Evolutionary conservation across 1,140 invertebrate species (phyloP).

Genomic region (Drosophila pachea): DNA sequence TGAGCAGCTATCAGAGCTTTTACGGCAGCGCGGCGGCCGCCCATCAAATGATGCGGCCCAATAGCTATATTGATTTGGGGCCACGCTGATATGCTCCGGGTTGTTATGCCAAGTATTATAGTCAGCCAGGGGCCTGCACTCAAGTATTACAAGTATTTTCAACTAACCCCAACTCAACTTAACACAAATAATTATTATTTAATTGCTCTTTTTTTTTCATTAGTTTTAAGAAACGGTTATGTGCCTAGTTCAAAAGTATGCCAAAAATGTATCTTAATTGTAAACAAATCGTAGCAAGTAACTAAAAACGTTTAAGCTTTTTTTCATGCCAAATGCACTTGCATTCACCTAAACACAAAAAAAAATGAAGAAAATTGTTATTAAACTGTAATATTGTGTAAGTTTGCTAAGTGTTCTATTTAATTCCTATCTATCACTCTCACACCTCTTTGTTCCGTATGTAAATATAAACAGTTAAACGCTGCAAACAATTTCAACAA

Average conservation of each 20-base stretch:
- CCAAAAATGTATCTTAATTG: conserved; percentile 28
- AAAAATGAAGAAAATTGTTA: conserved; percentile 22
- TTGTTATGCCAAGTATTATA: conserved; percentile 31
- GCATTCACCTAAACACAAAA: conserved; percentile 5
- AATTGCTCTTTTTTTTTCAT: conserved; percentile 37
- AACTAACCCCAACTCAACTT: conserved; percentile 22
- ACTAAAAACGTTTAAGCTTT: conserved; percentile 17
- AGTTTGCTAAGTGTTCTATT: conserved; percentile 14
- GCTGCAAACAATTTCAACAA: conserved; percentile 34
- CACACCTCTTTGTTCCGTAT: conserved; percentile 4
- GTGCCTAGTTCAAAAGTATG: conserved; percentile 43
- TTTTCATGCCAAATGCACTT: conserved; percentile 15
- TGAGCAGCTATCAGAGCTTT: conserved; percentile 73
- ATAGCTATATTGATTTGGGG: conserved; percentile 76
- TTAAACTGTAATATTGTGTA: conserved; percentile 28
- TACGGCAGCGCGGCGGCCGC: conserved; percentile 62
- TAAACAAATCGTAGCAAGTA: conserved; percentile 40
- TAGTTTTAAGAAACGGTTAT: conserved; percentile 29
- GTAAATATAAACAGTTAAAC: conserved; percentile 28
- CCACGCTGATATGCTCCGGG: conserved; percentile 50
- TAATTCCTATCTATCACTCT: conserved; percentile 12
- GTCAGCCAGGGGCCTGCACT: conserved; percentile 31
- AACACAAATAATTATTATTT: conserved; percentile 11
- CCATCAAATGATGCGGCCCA: conserved; percentile 76
- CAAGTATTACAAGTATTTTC: conserved; percentile 70